Conservation (phyloP, 2,113 vertebrate genomes). For the Anas platyrhynchos region DNA sequence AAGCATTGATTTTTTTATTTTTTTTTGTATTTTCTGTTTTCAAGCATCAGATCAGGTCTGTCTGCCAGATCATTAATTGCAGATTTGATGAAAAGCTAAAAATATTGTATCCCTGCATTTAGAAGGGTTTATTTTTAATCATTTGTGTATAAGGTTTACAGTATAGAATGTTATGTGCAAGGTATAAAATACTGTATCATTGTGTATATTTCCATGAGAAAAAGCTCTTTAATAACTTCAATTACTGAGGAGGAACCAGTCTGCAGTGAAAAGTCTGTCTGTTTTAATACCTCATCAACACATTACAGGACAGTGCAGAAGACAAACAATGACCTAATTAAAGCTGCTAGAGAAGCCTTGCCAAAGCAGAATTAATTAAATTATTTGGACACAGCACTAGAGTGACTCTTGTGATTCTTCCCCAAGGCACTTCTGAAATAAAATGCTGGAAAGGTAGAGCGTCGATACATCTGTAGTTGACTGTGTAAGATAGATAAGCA, state of each 20-base stretch:
- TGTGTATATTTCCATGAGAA: background rate
- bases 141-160: background rate
- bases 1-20: constrained; percentile 26
- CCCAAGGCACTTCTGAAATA: background rate
- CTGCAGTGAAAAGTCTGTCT: background rate
- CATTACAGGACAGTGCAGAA: background rate
- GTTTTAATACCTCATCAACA: background rate
- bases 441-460: background rate
- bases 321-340: background rate
- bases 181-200: background rate
- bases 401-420: constrained; percentile 19
- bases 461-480: background rate
- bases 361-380: constrained; percentile 6
- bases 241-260: background rate
- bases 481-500: background rate
- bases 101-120: background rate
- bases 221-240: background rate
- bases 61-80: constrained; percentile 28
- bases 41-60: background rate
- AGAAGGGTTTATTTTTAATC: background rate
- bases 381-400: background rate
- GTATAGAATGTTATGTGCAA: background rate
- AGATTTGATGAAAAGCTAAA: background rate
- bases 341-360: background rate
- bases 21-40: constrained; percentile 3